Evolutionary conservation across 2,113 vertebrate species (phyloP).

Genomic region (Cyphomyrus plagiostoma): DNA sequence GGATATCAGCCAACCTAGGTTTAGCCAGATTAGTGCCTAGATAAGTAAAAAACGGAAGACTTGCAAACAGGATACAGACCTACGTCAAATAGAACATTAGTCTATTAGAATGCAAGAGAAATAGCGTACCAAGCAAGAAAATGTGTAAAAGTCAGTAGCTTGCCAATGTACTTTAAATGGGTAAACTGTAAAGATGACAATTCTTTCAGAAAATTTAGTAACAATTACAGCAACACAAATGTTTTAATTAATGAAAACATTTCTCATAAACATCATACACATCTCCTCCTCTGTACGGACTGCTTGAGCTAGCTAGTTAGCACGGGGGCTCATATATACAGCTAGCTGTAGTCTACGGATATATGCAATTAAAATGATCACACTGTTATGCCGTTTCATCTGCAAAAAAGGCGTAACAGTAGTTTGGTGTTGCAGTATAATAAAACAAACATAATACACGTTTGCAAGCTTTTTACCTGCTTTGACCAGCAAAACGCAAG

Average conservation of each 20-base stretch:
- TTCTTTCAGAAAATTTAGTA: neutral
- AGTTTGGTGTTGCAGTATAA: neutral
- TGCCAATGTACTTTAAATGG: neutral
- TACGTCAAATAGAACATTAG: neutral
- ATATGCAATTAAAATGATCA: neutral
- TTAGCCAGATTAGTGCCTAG: neutral
- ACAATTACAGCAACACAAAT: neutral
- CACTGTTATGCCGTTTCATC: neutral
- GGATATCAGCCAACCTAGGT: neutral
- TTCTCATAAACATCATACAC: neutral
- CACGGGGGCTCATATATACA: neutral
- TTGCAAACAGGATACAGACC: neutral
- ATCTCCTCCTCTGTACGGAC: neutral
- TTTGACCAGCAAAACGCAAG: slow-evolving; percentile 43
- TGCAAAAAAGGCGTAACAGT: neutral
- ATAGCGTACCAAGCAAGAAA: neutral
- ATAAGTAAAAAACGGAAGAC: neutral
- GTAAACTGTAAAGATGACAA: neutral
- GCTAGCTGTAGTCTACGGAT: neutral
- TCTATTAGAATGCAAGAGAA: neutral
- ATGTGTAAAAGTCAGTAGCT: neutral
- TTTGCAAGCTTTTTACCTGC: slow-evolving; percentile 18
- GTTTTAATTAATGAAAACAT: neutral
- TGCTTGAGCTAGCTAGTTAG: neutral
- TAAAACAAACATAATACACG: neutral